phyloP scores from a whole-genome alignment of 2,113 vertebrate genomes.

The Casuarius casuarius region DNA sequence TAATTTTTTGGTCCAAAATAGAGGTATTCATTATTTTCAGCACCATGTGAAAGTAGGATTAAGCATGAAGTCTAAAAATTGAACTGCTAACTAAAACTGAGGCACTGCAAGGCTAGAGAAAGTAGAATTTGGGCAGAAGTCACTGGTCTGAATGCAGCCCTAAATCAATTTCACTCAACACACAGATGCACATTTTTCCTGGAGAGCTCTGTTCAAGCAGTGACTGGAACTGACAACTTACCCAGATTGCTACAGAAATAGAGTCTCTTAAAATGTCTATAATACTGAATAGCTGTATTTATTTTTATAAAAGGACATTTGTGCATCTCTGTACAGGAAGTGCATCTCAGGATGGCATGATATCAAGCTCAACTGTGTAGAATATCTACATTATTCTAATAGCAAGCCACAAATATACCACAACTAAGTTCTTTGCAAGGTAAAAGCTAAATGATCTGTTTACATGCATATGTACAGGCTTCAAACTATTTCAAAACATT shows the following conservation, averaged over 20 bases:
- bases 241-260: neutral
- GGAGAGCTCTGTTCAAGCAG: neutral
- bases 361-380: neutral
- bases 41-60: neutral
- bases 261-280: neutral
- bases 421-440: neutral
- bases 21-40: neutral
- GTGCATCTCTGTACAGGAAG: neutral
- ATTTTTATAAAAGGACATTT: neutral
- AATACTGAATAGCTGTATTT: neutral
- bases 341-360: neutral
- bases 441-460: neutral
- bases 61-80: neutral
- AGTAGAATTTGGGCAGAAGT: neutral
- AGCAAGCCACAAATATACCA: neutral
- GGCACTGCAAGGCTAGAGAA: neutral
- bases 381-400: neutral
- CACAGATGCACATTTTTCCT: neutral
- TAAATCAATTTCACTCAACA: neutral
- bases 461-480: neutral
- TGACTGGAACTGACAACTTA: neutral
- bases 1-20: neutral
- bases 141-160: neutral
- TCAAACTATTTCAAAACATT: neutral
- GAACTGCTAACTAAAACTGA: neutral